Percentiles rank a stretch among this genome's conserved stretches.
These are phyloP conservation scores for Acanthosoma haemorrhoidale DNA, from an alignment of 2,888 invertebrate genomes.

Conservation along the genomic window DNA sequence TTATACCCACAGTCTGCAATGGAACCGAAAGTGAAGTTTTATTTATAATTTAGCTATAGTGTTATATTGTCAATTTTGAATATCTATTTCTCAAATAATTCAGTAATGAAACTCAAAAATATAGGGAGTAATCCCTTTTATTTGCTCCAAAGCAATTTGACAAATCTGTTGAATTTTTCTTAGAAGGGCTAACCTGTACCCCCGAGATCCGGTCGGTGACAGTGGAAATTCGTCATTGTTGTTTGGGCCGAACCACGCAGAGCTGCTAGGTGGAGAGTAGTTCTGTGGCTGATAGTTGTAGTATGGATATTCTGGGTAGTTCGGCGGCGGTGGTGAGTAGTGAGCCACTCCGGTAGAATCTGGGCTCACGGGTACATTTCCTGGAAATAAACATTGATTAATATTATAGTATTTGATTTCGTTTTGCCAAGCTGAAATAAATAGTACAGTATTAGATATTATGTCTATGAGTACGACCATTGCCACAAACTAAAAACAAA, in stretches of 20 bases:
- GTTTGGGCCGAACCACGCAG: not conserved
- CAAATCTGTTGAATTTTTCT: conserved; percentile 22
- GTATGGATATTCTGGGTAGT: conserved; percentile 47
- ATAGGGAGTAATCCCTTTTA: too few relatives aligned
- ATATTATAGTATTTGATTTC: too few relatives aligned
- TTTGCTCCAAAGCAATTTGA: conserved; percentile 12
- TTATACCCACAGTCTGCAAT: too few relatives aligned
- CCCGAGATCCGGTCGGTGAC: conserved; percentile 27
- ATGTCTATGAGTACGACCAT: too few relatives aligned
- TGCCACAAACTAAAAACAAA: too few relatives aligned
- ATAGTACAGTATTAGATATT: too few relatives aligned
- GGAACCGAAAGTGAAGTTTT: too few relatives aligned
- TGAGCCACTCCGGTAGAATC: conserved; percentile 65
- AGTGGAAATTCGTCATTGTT: conserved; percentile 21
- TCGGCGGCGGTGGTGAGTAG: conserved; percentile 25
- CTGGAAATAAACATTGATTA: not conserved
- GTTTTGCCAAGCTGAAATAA: too few relatives aligned
- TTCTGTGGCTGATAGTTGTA: conserved; percentile 46
- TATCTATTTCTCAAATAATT: too few relatives aligned
- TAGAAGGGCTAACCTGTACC: conserved; percentile 25
- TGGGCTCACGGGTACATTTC: conserved; percentile 63
- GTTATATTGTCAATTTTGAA: too few relatives aligned
- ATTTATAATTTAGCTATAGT: too few relatives aligned
- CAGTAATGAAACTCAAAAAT: not conserved
- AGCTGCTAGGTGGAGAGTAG: conserved; percentile 27